Evolutionary conservation across 2,113 vertebrate genomes (phyloP), one percentile per base, ranked within the genome.

Genomic region (Tamias sibiricus): DNA sequence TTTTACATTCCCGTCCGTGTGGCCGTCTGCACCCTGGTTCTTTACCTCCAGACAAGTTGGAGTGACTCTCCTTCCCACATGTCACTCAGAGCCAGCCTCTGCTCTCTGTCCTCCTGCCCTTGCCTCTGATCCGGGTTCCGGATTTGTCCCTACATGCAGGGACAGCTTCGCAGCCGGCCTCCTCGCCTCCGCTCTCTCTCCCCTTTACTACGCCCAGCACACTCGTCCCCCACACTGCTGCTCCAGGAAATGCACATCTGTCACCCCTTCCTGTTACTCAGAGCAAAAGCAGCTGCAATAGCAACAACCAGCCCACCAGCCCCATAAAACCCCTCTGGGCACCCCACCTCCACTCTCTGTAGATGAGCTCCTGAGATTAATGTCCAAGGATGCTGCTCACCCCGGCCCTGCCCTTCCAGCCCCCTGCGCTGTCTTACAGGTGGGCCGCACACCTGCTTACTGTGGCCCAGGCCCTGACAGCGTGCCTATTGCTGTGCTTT

Each of bases 191-290:
- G 44, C 44, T 44, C 44, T 44, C 14, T 17, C 32, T 47, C 49
- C 32, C 57, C 49, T 44, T 74, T 49, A 8, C 11, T 1, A 3
- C 8, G 14, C n/a, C 32, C 1, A 2, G 7, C 49, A 2, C 37
- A 14, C 2, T 8, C 19, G 2, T 35, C 20, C 52, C 81, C 12
- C n/a, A 37, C 16, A 7, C 64, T 17, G 32, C 54, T 14, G 26
- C 44, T 40, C 42, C 44, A 0, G 0, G 40, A 30, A 35, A 17
- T 2, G 62, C 13, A 13, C 32, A 7, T 24, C 44, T 26, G 37
- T 28, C 19, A 0, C 7, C 69, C 32, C 47, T 71, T 57, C 42
- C 37, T 68, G 40, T 59, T 40, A 3, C 6, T 14, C 44, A 75
- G 24, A 52, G 30, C 47, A 49, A 12, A 49, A 49, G 13, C 13